A percentile compares a stretch with the other conserved stretches of the same genome.
These are phyloP conservation scores for Phalangium opilio DNA, from an alignment of 2,888 invertebrate species.

Conservation along the genomic window DNA sequence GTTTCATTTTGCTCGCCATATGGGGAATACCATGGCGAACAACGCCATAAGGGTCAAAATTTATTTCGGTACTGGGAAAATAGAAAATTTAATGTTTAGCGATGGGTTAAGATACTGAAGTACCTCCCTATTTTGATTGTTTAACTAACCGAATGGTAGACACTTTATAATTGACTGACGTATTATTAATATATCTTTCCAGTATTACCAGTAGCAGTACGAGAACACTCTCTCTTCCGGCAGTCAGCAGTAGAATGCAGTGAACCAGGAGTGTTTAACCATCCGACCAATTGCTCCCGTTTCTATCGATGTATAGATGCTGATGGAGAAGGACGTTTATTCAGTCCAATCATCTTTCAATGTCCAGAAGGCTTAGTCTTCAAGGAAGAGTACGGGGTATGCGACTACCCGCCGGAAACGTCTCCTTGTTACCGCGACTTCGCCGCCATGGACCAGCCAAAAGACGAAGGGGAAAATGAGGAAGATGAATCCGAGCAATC, in stretches of 20 bases:
- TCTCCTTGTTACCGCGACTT: conserved; percentile 48
- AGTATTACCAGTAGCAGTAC: too few relatives aligned
- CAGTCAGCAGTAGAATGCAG: conserved; percentile 2
- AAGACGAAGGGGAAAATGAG: background rate
- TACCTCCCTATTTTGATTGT: too few relatives aligned
- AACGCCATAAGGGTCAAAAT: too few relatives aligned
- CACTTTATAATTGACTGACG: too few relatives aligned
- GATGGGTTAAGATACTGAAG: too few relatives aligned
- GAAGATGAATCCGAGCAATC: background rate
- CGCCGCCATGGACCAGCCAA: background rate
- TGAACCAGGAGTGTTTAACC: conserved; percentile 9
- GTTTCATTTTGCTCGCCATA: too few relatives aligned
- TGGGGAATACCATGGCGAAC: too few relatives aligned
- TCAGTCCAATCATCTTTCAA: conserved; percentile 51
- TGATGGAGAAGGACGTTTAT: conserved; percentile 50
- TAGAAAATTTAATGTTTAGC: too few relatives aligned
- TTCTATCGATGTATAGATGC: conserved; percentile 69
- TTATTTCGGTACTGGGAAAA: too few relatives aligned
- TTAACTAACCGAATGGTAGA: too few relatives aligned
- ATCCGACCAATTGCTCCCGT: conserved; percentile 27
- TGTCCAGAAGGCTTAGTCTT: conserved; percentile 62
- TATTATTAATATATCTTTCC: too few relatives aligned
- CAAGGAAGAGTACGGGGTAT: conserved; percentile 39
- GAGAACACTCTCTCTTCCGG: too few relatives aligned
- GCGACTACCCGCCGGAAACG: conserved; percentile 60